Evolutionary conservation across 2,113 vertebrate species (phyloP).

Genomic region (Micronisus gabar): DNA sequence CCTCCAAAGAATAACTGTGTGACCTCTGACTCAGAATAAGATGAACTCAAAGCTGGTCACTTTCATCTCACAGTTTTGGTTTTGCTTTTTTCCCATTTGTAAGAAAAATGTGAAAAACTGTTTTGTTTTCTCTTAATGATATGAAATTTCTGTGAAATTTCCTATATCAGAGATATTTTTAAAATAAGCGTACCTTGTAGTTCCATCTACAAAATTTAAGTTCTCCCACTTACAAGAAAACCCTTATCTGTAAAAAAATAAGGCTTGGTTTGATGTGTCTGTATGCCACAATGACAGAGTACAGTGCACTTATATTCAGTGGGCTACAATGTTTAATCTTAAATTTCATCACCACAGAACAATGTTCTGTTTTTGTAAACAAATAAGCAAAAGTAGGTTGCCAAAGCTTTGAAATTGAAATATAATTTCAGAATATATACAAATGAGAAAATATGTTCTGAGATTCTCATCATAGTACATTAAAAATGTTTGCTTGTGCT

Average conservation of each 20-base stretch:
- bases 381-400: neutral
- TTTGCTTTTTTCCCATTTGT: neutral
- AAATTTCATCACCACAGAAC: neutral
- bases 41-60: neutral
- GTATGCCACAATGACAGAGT: neutral
- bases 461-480: neutral
- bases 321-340: neutral
- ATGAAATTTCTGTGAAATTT: neutral
- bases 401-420: neutral
- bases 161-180: neutral
- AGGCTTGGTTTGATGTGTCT: neutral
- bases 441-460: neutral
- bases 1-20: neutral
- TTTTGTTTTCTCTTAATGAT: neutral
- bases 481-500: neutral
- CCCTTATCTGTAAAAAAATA: neutral
- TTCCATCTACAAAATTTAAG: neutral
- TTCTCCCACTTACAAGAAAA: neutral
- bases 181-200: neutral
- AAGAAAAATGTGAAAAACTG: neutral
- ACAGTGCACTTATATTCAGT: neutral
- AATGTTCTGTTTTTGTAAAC: neutral
- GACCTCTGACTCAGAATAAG: neutral
- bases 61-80: neutral
- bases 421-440: neutral